Conservation (phyloP, 2,888 invertebrate species). For the Lacanobia wlatinum region DNA sequence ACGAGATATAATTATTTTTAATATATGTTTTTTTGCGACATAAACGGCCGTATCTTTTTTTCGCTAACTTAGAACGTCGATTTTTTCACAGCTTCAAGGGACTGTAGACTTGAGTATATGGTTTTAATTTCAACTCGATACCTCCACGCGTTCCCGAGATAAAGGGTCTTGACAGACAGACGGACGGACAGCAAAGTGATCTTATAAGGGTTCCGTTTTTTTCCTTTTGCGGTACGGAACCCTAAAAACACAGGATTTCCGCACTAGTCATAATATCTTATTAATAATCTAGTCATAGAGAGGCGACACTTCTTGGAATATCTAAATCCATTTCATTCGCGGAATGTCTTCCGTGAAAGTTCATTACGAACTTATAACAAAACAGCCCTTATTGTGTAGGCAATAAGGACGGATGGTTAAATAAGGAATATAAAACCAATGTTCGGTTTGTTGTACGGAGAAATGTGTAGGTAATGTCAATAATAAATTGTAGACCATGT, state of each 20-base stretch:
- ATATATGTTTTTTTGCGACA: too few relatives aligned
- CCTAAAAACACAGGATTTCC: constrained; percentile 54
- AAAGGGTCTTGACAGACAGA: too few relatives aligned
- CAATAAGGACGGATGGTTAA: constrained; percentile 58
- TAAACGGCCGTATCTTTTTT: too few relatives aligned
- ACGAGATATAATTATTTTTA: too few relatives aligned
- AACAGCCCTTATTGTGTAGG: constrained; percentile 31
- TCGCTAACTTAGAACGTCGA: too few relatives aligned
- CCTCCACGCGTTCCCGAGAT: too few relatives aligned
- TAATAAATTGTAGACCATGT: constrained; percentile 71
- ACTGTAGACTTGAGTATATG: too few relatives aligned
- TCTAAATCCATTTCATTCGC: constrained; percentile 76
- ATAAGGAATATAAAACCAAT: constrained; percentile 63
- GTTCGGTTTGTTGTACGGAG: constrained; percentile 71
- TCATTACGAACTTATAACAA: constrained; percentile 47
- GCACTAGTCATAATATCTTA: constrained; percentile 54
- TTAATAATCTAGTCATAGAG: constrained; percentile 67
- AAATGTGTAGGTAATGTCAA: constrained; percentile 71
- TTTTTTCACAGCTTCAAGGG: too few relatives aligned
- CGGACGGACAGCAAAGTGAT: too few relatives aligned
- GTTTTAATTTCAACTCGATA: too few relatives aligned
- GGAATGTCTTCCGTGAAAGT: constrained; percentile 80
- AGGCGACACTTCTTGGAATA: constrained; percentile 77
- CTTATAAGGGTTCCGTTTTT: too few relatives aligned
- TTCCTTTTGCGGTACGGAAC: too few relatives aligned